Evolutionary conservation across 2,113 vertebrate species (phyloP).

Genomic region (Bolborhynchus lineola): DNA sequence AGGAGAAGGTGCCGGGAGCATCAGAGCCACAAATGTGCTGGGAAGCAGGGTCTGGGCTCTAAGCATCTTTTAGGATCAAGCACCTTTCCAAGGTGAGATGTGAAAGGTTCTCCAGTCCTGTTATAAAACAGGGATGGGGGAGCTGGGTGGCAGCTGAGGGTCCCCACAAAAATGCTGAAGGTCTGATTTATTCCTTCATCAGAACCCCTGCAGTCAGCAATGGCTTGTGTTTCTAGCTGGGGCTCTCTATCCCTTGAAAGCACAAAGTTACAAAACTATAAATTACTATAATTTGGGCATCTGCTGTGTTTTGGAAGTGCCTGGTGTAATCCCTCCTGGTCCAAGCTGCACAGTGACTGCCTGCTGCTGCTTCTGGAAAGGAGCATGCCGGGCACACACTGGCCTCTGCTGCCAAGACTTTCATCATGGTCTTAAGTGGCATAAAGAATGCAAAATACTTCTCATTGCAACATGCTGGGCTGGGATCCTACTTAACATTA

Average conservation of each 20-base stretch:
- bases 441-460: slow-evolving; percentile 11
- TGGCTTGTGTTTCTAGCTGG: background rate
- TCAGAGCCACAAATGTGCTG: background rate
- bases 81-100: background rate
- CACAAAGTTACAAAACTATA: background rate
- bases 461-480: background rate
- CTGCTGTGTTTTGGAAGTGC: background rate
- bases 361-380: background rate
- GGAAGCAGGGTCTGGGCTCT: background rate
- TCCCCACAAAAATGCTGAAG: background rate
- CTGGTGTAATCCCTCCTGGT: background rate
- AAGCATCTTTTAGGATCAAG: background rate
- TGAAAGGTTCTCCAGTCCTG: background rate
- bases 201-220: background rate
- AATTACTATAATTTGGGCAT: background rate
- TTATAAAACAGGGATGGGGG: background rate
- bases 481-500: background rate
- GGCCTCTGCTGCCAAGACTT: background rate
- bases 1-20: background rate
- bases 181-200: background rate
- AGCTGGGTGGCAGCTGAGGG: background rate
- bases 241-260: background rate
- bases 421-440: background rate
- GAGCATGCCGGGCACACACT: background rate
- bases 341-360: background rate